Evolutionary conservation across 2,888 invertebrate species (phyloP), one percentile per base, ranked within the genome.

Genomic region (Noctua fimbriata): DNA sequence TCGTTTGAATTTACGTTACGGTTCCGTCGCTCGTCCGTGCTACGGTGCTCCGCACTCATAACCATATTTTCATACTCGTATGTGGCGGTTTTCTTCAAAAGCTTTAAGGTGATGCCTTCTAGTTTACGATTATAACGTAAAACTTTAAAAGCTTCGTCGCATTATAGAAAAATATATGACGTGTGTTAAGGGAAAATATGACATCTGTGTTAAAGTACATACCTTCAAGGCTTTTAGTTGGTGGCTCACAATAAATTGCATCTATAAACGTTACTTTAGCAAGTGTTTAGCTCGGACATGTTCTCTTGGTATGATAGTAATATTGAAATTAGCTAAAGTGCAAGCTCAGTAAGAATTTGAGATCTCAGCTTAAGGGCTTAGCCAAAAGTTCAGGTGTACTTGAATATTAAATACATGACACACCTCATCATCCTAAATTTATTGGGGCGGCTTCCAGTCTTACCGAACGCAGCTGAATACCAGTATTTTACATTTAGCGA

Each of bases 111-210:
- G 58, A 66, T 71, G 55, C 60, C 76, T 58, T 73, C 79, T 71
- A 60, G 60, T 84, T 86, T 82, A 86, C 71, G 75, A 72, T 82
- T 32, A 84, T 28, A 69, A 76, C 76, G 36, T 58, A 28, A 69
- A 73, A 78, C 75, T 84, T 86, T 84, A 82, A 86, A 82, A 86
- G 86, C 86, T 84, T 86, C 76, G 79, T 74, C 69, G 55, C 86
- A 82, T 86, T 82, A 82, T 72, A 82, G 78, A 82, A 79, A 79
- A 86, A 84, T 84, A 69, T 81, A 69, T 79, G 75, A 67, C 55
- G 28, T 32, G 67, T 69, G 41, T 83, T 74, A 72, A n/a, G 41
- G 9, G 12, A 72, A 77, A 60, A 75, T 82, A 79, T n/a, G 69
- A 73, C 70, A 75, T 63, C 58, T 36, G 69, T 28, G 49, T 32